Evolutionary conservation across 2,113 vertebrate genomes (phyloP).

Genomic region (Emydura subglobosa): DNA sequence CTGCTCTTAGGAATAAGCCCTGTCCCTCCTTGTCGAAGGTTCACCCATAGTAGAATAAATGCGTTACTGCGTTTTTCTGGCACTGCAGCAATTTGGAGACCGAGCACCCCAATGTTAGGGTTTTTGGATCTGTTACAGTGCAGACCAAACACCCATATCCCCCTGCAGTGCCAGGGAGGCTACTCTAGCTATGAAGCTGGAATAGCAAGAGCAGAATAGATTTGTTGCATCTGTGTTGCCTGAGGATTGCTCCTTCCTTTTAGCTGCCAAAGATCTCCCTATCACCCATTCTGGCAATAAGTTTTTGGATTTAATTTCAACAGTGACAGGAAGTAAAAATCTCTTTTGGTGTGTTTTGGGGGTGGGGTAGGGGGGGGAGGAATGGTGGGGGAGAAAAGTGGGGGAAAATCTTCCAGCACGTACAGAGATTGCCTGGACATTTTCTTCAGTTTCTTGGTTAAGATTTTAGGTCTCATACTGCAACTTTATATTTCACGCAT

Average conservation of each 20-base stretch:
- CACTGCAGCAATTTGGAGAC: neutral
- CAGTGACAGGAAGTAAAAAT: neutral
- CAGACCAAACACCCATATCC: too few relatives aligned
- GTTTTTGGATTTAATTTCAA: neutral
- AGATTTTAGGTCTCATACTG: neutral
- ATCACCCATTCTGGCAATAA: neutral
- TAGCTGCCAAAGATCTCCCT: neutral
- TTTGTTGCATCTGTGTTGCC: neutral
- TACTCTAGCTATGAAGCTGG: neutral
- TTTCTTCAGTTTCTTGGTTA: neutral
- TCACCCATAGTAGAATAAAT: neutral
- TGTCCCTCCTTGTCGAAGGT: neutral
- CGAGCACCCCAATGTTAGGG: neutral
- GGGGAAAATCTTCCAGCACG: neutral
- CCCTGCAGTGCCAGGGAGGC: neutral
- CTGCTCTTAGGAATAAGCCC: neutral
- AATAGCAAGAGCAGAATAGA: neutral
- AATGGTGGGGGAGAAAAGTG: neutral
- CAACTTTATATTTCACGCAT: neutral
- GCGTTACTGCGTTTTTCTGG: neutral
- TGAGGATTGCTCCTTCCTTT: neutral
- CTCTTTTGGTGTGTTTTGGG: neutral
- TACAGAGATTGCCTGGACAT: neutral
- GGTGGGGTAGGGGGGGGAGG: neutral
- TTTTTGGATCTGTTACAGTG: neutral